These are phyloP conservation scores for Ecdyonurus torrentis DNA, from an alignment of 2,888 invertebrate species.

Conservation along the genomic window DNA sequence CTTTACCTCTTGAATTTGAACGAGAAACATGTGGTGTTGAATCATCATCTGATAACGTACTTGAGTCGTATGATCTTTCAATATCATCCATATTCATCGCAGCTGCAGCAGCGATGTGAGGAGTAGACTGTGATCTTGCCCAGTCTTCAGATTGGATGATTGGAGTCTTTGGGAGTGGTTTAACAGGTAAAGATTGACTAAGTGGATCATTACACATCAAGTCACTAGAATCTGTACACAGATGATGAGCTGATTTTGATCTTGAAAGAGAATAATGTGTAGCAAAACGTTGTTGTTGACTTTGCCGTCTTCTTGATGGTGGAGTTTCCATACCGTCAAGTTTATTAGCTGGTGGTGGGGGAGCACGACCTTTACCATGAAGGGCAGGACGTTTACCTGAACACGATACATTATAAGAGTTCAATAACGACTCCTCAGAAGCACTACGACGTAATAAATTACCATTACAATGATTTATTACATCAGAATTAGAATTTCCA, in stretches of 20 bases:
- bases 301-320: not conserved
- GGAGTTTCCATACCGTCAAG: not conserved
- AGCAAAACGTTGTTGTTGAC: not conserved
- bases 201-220: not conserved
- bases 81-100: slow-evolving; percentile 16
- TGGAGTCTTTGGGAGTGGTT: not conserved
- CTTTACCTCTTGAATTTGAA: slow-evolving; percentile 29
- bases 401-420: slow-evolving; percentile 11
- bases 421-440: slow-evolving; percentile 26
- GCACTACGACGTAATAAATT: slow-evolving; percentile 23
- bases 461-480: not conserved
- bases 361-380: slow-evolving; percentile 20
- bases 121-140: slow-evolving; percentile 17
- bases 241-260: slow-evolving; percentile 10
- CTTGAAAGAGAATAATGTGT: slow-evolving; percentile 3
- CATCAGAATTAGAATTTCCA: not conserved
- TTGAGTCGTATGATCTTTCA: slow-evolving; percentile 25
- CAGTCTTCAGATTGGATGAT: slow-evolving; percentile 7
- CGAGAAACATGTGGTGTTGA: slow-evolving; percentile 29
- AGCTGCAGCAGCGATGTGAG: slow-evolving; percentile 16
- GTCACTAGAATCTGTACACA: not conserved
- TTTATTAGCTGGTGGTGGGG: slow-evolving; percentile 5
- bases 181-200: slow-evolving; percentile 5
- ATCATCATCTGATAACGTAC: slow-evolving; percentile 29
- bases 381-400: slow-evolving; percentile 16